These are phyloP conservation scores for Thalassarche chlororhynchos DNA, from an alignment of 2,113 vertebrate species.

Conservation along the genomic window DNA sequence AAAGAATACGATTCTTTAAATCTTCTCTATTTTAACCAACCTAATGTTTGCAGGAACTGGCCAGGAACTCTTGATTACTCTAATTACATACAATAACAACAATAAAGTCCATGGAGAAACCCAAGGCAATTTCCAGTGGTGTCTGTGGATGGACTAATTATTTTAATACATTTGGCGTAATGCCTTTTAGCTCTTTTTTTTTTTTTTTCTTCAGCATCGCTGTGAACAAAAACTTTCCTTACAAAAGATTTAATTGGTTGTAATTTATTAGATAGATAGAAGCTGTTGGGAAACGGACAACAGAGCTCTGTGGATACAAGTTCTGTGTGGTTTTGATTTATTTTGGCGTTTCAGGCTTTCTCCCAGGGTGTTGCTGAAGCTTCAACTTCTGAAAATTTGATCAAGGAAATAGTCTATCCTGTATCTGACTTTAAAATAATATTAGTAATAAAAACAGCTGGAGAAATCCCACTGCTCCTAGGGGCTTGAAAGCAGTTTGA, in stretches of 20 bases:
- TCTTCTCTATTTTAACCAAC: neutral
- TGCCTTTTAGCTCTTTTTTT: neutral
- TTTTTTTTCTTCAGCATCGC: neutral
- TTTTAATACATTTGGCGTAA: slow-evolving; percentile 29
- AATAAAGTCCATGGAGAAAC: neutral
- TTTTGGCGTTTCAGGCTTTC: neutral
- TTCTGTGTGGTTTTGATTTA: neutral
- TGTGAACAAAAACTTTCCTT: slow-evolving; percentile 9
- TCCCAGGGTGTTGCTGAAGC: neutral
- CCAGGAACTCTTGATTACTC: neutral
- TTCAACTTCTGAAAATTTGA: neutral
- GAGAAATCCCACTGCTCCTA: neutral
- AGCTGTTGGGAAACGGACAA: neutral
- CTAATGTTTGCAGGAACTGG: neutral
- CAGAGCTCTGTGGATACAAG: neutral
- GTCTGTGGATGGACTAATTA: slow-evolving; percentile 43
- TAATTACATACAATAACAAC: slow-evolving; percentile 11
- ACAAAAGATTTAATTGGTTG: neutral
- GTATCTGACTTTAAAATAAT: neutral
- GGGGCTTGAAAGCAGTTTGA: neutral
- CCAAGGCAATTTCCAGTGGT: slow-evolving; percentile 4
- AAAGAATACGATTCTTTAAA: neutral
- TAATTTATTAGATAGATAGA: slow-evolving; percentile 11
- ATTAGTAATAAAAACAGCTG: neutral
- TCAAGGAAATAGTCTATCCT: neutral